A percentile compares a stretch with the other conserved stretches of the same genome.
These are phyloP conservation scores for Pinctada fucata DNA, from an alignment of 2,888 invertebrate species.

Conservation along the genomic window DNA sequence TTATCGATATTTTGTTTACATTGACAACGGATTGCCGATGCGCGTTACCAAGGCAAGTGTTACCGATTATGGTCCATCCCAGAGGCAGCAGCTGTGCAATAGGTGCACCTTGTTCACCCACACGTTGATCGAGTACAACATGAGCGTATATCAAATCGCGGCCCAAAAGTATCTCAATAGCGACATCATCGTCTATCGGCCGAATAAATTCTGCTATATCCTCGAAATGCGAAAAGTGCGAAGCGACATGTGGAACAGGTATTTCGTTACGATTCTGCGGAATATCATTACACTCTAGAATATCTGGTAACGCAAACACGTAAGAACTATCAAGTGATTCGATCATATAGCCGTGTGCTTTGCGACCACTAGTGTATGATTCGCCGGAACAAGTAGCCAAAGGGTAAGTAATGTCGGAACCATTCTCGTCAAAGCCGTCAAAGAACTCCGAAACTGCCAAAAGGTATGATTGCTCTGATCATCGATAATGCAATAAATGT, in stretches of 20 bases:
- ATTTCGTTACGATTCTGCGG: too few species aligned
- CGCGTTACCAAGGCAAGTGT: constrained; percentile 16
- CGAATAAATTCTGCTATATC: too few species aligned
- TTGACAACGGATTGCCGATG: constrained; percentile 16
- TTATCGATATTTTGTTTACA: constrained; percentile 1
- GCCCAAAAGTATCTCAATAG: constrained; percentile 25
- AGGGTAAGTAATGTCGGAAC: neutral
- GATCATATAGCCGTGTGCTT: constrained; percentile 4
- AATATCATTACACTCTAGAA: too few species aligned
- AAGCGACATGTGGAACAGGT: too few species aligned
- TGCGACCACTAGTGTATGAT: constrained; percentile 6
- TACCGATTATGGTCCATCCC: constrained; percentile 28
- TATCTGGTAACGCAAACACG: constrained; percentile 3
- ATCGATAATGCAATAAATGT: too few species aligned
- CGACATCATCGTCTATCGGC: neutral
- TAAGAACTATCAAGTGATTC: constrained; percentile 8
- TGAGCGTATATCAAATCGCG: constrained; percentile 28
- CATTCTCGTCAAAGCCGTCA: neutral
- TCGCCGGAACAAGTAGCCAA: constrained; percentile 13
- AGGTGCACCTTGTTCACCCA: neutral
- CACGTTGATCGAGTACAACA: constrained; percentile 20
- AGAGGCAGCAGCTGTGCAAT: constrained; percentile 24
- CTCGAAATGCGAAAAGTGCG: too few species aligned
- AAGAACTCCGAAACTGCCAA: constrained; percentile 1
- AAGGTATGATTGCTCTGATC: too few species aligned